Evolutionary conservation across 2,888 invertebrate species (phyloP).

Genomic region (Quadriops clusia): DNA sequence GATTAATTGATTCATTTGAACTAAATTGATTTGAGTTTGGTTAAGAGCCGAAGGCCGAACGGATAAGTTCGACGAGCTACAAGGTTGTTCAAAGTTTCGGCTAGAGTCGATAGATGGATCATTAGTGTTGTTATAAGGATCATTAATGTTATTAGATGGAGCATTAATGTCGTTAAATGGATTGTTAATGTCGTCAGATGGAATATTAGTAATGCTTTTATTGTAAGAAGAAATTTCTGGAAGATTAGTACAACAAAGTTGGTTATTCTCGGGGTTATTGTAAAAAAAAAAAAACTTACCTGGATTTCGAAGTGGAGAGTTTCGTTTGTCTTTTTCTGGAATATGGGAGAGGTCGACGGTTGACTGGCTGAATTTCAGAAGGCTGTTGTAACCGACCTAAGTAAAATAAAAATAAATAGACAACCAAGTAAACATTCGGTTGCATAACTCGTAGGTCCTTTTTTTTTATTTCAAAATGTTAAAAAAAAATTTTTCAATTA

Average conservation of each 20-base stretch:
- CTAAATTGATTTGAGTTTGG: too few species aligned
- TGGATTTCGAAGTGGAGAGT: slow-evolving; percentile 19
- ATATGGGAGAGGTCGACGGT: slow-evolving; percentile 73
- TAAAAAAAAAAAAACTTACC: slow-evolving; percentile 16
- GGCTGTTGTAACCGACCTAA: slow-evolving; percentile 67
- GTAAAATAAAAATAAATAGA: slow-evolving; percentile 14
- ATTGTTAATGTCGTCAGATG: slow-evolving; percentile 2
- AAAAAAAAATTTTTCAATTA: slow-evolving; percentile 1
- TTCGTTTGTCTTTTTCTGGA: slow-evolving; percentile 40
- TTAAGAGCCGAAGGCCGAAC: too few species aligned
- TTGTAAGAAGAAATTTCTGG: too few species aligned
- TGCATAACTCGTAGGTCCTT: not conserved
- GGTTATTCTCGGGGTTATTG: not conserved
- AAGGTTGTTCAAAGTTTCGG: too few species aligned
- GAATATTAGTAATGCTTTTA: too few species aligned
- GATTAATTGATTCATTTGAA: too few species aligned
- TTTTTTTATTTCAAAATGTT: slow-evolving; percentile 1
- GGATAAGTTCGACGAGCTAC: too few species aligned
- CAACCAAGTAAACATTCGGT: slow-evolving; percentile 2
- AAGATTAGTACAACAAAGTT: too few species aligned
- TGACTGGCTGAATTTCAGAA: slow-evolving; percentile 73
- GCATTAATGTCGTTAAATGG: too few species aligned
- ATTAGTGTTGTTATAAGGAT: too few species aligned
- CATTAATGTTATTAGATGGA: too few species aligned
- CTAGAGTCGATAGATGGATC: too few species aligned